Evolutionary conservation across 2,113 vertebrate species (phyloP).

Genomic region (Nothoprocta perdicaria): DNA sequence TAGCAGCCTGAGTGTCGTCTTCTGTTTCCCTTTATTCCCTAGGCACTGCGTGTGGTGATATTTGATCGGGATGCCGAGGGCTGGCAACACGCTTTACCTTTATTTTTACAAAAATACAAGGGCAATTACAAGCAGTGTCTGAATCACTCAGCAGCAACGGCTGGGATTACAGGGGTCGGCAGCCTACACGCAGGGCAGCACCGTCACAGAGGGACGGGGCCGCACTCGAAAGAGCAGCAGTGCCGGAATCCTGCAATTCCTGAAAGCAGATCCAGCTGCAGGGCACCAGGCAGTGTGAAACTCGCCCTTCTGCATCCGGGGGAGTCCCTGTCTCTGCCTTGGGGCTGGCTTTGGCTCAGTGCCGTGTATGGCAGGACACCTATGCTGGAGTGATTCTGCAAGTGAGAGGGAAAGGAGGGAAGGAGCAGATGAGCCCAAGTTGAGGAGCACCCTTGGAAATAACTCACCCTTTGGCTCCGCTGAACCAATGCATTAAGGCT

Average conservation of each 20-base stretch:
- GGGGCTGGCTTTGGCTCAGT: background rate
- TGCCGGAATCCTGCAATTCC: background rate
- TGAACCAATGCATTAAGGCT: background rate
- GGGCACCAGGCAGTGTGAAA: background rate
- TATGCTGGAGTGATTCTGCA: background rate
- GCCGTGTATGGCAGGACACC: background rate
- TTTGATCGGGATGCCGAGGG: background rate
- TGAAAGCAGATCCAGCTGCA: background rate
- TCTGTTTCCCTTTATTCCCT: background rate
- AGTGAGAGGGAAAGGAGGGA: background rate
- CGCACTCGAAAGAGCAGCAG: background rate
- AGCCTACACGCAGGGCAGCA: background rate
- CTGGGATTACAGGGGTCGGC: background rate
- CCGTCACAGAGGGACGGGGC: background rate
- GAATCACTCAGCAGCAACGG: background rate
- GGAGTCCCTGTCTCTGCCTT: background rate
- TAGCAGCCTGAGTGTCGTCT: background rate
- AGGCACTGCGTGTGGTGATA: background rate
- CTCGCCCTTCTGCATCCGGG: background rate
- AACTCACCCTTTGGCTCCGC: background rate
- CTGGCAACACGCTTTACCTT: background rate
- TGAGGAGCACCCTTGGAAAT: background rate
- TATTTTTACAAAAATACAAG: background rate
- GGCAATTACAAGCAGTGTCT: background rate
- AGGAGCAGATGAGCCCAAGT: background rate